These are phyloP conservation scores for Aethina tumida DNA, from an alignment of 1,140 invertebrate species.

Conservation along the genomic window DNA sequence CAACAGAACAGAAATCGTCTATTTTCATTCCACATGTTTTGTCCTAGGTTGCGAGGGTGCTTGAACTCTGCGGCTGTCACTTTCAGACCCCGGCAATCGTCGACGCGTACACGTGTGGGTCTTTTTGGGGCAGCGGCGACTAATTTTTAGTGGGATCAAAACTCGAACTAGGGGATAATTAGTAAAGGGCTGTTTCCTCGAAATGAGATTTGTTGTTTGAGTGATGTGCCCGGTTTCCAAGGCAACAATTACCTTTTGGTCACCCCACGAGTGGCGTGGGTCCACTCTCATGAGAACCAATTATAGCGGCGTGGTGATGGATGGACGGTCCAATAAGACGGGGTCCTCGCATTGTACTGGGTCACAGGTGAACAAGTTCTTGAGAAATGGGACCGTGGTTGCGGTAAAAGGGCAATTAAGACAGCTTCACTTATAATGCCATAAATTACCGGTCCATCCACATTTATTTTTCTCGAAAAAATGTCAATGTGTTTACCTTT, in stretches of 20 bases:
- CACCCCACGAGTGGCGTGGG: constrained; percentile 23
- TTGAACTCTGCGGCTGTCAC: constrained; percentile 20
- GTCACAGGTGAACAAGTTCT: too few species aligned
- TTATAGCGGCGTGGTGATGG: constrained; percentile 30
- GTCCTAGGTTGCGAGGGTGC: constrained; percentile 18
- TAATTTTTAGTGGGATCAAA: neutral
- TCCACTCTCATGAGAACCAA: constrained; percentile 34
- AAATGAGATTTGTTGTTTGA: constrained; percentile 24
- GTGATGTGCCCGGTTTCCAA: constrained; percentile 27
- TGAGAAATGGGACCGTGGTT: too few species aligned
- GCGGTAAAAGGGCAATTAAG: too few species aligned
- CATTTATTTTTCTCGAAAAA: too few species aligned
- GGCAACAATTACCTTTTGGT: constrained; percentile 33
- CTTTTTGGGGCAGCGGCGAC: constrained; percentile 4
- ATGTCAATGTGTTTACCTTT: too few species aligned
- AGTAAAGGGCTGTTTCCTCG: constrained; percentile 19
- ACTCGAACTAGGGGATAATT: constrained; percentile 12
- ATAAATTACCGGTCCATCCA: too few species aligned
- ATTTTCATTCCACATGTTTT: too few species aligned
- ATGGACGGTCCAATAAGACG: constrained; percentile 33
- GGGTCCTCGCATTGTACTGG: too few species aligned
- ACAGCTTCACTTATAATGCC: too few species aligned
- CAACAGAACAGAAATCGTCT: too few species aligned
- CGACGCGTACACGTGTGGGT: constrained; percentile 26
- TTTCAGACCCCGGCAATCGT: constrained; percentile 14